phyloP scores from a whole-genome alignment of 37 sponge, comb jelly and placozoan genomes.

The Hexactinellida sp. region DNA sequence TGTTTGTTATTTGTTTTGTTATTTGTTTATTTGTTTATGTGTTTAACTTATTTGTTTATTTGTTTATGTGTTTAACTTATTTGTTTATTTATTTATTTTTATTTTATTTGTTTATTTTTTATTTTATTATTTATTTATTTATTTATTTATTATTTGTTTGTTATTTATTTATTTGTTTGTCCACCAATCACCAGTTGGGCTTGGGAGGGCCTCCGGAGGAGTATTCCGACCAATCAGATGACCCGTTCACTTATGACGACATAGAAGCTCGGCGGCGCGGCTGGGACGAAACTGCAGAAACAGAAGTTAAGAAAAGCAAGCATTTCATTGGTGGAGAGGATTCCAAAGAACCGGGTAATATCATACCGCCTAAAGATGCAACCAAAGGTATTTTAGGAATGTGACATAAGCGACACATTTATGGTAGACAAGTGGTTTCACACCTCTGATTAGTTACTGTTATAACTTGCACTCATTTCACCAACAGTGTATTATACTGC shows the following conservation, averaged over 20 bases:
- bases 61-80: not conserved
- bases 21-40: not conserved
- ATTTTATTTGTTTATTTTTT: no score
- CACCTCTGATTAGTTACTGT: no score
- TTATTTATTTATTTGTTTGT: not conserved
- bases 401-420: no score
- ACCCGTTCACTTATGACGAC: conserved; percentile 9
- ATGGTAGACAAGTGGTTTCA: no score
- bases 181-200: not conserved
- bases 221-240: conserved; percentile 1
- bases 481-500: no score
- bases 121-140: not conserved
- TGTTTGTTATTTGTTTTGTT: no score
- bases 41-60: not conserved
- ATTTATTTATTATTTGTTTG: not conserved
- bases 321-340: conserved; percentile 3
- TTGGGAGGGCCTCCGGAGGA: not conserved
- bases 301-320: not conserved
- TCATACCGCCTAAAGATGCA: not conserved
- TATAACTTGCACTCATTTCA: no score
- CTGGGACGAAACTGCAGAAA: not conserved
- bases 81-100: no score
- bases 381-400: not conserved
- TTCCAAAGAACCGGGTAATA: not conserved
- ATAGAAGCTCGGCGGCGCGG: not conserved